Evolutionary conservation across 2,113 vertebrate genomes (phyloP), one percentile per base, ranked within the genome.

Genomic region (Aspiorhynchus laticeps): DNA sequence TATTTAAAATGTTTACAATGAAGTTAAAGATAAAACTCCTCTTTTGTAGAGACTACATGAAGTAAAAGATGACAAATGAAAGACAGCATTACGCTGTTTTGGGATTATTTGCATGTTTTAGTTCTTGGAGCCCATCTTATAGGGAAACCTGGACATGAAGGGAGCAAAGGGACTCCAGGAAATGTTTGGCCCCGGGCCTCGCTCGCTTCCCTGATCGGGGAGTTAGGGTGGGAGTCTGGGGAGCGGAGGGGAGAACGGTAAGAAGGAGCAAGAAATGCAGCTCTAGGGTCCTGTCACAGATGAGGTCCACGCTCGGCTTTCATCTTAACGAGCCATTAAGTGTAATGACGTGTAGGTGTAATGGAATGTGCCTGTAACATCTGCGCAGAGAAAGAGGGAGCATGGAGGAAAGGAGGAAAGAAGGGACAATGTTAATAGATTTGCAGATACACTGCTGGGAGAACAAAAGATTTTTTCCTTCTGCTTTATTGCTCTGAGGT

Each of bases 281-380:
- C 78, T 88, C 67, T 51, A 59, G 77, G 46, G 74, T 90, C 93
- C 94, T 94, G 95, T 96, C 96, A 95, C 96, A 97, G 95, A 97
- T 95, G 94, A 96, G 96, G 95, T 95, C 95, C 95, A 92, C 93
- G 93, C 95, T 92, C 95, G 94, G 93, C 95, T 96, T 95, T 96
- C 95, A 95, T 96, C 95, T 96, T 94, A 96, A 97, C 95, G 95
- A 97, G 96, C 96, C 95, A 98, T 98, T 97, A 98, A 96, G 95
- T 95, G 95, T 97, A 98, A 98, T 97, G 96, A 95, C 90, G 93
- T 97, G 96, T 97, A 97, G 96, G 96, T 97, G 96, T 97, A 97
- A 97, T 97, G 96, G 96, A 96, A 97, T 98, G 97, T 96, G 96
- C 96, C 95, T 90, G 92, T 94, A 97, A 97, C 97, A 98, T 98